Evolutionary conservation across 2,113 vertebrate genomes (phyloP).

Genomic region (Anhinga rufa): DNA sequence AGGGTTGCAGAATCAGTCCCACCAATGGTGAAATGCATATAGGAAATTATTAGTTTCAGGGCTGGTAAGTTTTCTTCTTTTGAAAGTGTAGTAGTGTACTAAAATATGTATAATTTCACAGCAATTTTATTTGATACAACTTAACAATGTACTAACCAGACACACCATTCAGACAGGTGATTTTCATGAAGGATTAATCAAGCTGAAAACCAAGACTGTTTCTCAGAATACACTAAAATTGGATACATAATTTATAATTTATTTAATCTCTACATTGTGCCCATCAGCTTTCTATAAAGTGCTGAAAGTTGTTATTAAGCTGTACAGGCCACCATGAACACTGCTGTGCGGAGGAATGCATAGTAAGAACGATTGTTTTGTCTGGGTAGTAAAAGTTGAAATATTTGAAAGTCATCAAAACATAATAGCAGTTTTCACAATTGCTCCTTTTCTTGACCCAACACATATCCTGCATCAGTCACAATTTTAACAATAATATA

Average conservation of each 20-base stretch:
- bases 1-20: slow-evolving; percentile 39
- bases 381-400: neutral
- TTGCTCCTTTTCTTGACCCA: neutral
- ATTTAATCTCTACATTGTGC: neutral
- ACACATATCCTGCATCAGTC: neutral
- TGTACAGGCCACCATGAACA: neutral
- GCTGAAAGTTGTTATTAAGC: neutral
- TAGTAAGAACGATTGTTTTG: neutral
- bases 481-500: neutral
- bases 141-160: neutral
- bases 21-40: neutral
- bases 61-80: neutral
- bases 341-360: neutral
- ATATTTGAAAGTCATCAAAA: neutral
- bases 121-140: neutral
- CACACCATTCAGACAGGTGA: neutral
- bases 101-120: neutral
- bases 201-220: neutral
- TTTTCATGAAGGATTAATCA: neutral
- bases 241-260: neutral
- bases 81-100: neutral
- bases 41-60: neutral
- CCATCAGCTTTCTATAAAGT: neutral
- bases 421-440: neutral
- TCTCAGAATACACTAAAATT: neutral